These are phyloP conservation scores for Coptotermes formosanus DNA, from an alignment of 1,140 invertebrate genomes.

Conservation along the genomic window DNA sequence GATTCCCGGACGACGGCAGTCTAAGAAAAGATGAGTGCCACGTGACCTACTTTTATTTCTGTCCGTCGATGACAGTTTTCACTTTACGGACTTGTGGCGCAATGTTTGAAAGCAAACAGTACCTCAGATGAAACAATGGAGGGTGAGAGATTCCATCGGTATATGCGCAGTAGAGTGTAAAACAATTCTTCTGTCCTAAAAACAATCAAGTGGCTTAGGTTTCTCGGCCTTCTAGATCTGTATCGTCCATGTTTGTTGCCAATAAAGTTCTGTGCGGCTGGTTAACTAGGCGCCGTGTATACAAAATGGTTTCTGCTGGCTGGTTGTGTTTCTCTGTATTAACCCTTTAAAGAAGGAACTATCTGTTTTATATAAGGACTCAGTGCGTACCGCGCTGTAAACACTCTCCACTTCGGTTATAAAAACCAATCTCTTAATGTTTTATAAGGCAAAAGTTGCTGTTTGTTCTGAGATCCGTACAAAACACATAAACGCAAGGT, in stretches of 20 bases:
- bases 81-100: neutral
- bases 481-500: too few relatives aligned
- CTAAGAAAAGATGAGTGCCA: too few relatives aligned
- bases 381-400: too few relatives aligned
- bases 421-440: too few relatives aligned
- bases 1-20: too few relatives aligned
- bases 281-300: neutral
- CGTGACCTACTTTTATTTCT: neutral
- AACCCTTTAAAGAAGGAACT: too few relatives aligned
- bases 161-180: neutral
- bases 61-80: neutral
- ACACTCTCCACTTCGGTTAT: too few relatives aligned
- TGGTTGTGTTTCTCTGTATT: too few relatives aligned
- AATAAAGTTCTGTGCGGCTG: neutral
- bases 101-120: neutral
- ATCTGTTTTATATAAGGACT: too few relatives aligned
- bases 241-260: neutral
- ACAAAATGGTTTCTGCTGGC: too few relatives aligned
- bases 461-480: too few relatives aligned
- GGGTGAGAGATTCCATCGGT: conserved; percentile 1
- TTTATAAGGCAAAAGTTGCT: too few relatives aligned
- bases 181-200: neutral
- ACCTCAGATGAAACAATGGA: neutral
- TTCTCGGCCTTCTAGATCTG: neutral
- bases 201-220: conserved; percentile 1